Conservation (phyloP, 2,888 invertebrate genomes). For the Nycteola revayana region DNA sequence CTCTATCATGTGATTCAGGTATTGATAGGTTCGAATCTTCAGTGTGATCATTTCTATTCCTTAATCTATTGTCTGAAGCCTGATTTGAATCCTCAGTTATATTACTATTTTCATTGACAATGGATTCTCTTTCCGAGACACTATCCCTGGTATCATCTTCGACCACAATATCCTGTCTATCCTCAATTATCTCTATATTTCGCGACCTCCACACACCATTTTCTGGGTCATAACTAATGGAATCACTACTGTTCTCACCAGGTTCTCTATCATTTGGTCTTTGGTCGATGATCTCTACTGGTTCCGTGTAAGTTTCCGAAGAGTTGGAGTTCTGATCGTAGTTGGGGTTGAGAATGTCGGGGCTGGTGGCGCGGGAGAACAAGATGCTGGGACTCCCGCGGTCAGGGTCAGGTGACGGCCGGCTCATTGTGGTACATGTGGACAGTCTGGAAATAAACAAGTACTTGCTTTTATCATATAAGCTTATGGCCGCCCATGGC, state of each 20-base stretch:
- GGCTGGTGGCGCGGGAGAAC: constrained; percentile 32
- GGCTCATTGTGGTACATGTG: constrained; percentile 21
- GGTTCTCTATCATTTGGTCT: not conserved
- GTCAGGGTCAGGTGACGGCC: constrained; percentile 15
- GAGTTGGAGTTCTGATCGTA: not conserved
- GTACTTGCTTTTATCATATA: too few relatives aligned
- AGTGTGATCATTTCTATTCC: not conserved
- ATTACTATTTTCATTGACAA: constrained; percentile 3
- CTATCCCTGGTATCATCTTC: constrained; percentile 4
- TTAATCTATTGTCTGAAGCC: not conserved
- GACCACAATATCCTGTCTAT: too few relatives aligned
- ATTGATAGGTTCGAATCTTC: constrained; percentile 20
- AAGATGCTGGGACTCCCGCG: constrained; percentile 31
- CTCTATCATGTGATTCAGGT: constrained; percentile 26
- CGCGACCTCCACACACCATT: not conserved
- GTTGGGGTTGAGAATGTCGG: constrained; percentile 24
- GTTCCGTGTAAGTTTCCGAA: too few relatives aligned
- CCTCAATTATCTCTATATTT: not conserved
- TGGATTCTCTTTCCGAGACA: constrained; percentile 1
- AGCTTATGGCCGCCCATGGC: too few relatives aligned
- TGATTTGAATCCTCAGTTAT: not conserved
- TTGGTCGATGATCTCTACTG: too few relatives aligned
- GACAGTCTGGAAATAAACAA: constrained; percentile 10
- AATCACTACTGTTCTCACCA: constrained; percentile 11
- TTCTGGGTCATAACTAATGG: constrained; percentile 1